Percentiles rank a stretch among this genome's conserved stretches.
These are phyloP conservation scores for Acronicta aceris DNA, from an alignment of 2,888 invertebrate species.

Conservation along the genomic window DNA sequence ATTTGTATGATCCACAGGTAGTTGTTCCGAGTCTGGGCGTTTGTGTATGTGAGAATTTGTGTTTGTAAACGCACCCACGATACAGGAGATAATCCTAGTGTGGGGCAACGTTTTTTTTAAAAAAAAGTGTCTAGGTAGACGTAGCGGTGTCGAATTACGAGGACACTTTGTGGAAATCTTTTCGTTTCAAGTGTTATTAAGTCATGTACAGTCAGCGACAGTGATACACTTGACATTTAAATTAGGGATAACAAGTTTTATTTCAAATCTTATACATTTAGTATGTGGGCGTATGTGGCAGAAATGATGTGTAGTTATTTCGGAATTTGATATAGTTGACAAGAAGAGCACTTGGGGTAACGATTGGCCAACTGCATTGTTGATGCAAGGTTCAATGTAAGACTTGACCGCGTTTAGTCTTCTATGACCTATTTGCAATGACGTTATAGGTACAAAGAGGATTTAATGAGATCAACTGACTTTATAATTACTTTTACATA, in stretches of 20 bases:
- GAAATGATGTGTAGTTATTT: slow-evolving; percentile 1
- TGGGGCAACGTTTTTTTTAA: too few species aligned
- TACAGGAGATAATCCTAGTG: too few species aligned
- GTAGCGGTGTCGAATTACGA: slow-evolving; percentile 3
- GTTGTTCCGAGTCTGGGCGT: too few species aligned
- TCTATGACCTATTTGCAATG: too few species aligned
- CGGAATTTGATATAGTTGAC: slow-evolving; percentile 13
- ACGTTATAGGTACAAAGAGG: too few species aligned
- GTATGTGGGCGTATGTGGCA: background rate
- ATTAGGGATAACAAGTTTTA: slow-evolving; percentile 1
- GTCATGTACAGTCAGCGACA: slow-evolving; percentile 25
- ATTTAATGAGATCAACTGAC: too few species aligned
- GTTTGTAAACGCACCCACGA: too few species aligned
- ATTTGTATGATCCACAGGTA: too few species aligned
- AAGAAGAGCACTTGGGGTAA: slow-evolving; percentile 14
- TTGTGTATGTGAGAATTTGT: too few species aligned
- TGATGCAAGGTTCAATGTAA: background rate
- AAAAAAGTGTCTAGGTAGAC: too few species aligned
- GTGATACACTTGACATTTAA: slow-evolving; percentile 41
- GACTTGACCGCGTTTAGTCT: slow-evolving; percentile 16
- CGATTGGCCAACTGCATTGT: background rate
- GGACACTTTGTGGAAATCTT: slow-evolving; percentile 14
- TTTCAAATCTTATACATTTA: background rate
- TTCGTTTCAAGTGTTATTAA: slow-evolving; percentile 17
- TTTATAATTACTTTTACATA: too few species aligned